A percentile compares a stretch with the other conserved stretches of the same genome.
Evolutionary conservation across 1,140 invertebrate species (phyloP).

Genomic region (Meloidogyne chitwoodi): DNA sequence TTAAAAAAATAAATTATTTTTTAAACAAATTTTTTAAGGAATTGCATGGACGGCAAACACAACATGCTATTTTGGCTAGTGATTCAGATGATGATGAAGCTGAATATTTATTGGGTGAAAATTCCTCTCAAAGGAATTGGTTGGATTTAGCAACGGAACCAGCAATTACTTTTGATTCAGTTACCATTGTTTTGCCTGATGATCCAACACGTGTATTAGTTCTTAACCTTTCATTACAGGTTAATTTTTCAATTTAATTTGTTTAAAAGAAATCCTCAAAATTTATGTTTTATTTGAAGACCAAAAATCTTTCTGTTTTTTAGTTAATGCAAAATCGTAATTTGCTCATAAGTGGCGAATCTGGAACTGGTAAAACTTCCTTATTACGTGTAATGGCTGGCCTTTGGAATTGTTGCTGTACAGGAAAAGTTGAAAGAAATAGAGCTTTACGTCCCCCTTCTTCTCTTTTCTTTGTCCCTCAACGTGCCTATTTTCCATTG

Average conservation of each 20-base stretch:
- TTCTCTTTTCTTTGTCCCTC: slow-evolving; percentile 65
- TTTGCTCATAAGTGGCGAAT: slow-evolving; percentile 66
- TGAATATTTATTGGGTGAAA: slow-evolving; percentile 46
- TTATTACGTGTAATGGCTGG: slow-evolving; percentile 66
- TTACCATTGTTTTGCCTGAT: slow-evolving; percentile 44
- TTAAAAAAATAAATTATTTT: slow-evolving; percentile 12
- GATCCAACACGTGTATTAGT: slow-evolving; percentile 40
- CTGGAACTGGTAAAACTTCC: slow-evolving; percentile 68
- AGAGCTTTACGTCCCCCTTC: slow-evolving; percentile 52
- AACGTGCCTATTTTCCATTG: slow-evolving; percentile 67
- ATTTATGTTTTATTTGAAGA: not conserved
- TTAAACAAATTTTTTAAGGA: slow-evolving; percentile 30
- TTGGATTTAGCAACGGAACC: slow-evolving; percentile 38
- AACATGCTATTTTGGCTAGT: slow-evolving; percentile 30
- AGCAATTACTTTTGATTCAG: slow-evolving; percentile 49
- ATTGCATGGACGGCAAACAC: slow-evolving; percentile 46
- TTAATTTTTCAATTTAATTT: slow-evolving; percentile 49
- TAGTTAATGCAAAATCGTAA: slow-evolving; percentile 58
- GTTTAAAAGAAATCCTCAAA: no score
- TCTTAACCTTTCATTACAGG: slow-evolving; percentile 61
- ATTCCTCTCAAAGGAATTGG: slow-evolving; percentile 20
- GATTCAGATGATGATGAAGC: slow-evolving; percentile 53
- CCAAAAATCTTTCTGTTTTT: not conserved
- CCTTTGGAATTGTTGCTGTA: slow-evolving; percentile 62
- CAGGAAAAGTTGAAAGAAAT: slow-evolving; percentile 60